phyloP scores from a whole-genome alignment of 1,140 invertebrate genomes.

The Eupristina koningsbergeri region DNA sequence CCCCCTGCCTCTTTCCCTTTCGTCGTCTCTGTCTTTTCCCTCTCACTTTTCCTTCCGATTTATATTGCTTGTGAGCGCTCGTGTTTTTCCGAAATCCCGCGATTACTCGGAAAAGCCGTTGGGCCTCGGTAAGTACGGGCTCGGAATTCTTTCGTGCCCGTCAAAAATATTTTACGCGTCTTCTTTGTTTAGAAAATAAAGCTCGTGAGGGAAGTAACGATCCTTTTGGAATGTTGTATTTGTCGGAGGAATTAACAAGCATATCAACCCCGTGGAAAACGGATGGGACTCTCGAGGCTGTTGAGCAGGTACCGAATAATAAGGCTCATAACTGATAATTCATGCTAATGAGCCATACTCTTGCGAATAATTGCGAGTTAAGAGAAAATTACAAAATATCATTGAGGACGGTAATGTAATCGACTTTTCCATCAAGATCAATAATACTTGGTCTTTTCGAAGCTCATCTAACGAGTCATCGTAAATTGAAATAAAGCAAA shows the following conservation, averaged over 20 bases:
- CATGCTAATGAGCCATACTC: conserved; percentile 7
- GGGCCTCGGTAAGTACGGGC: neutral
- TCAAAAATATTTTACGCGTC: conserved; percentile 1
- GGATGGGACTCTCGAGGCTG: neutral
- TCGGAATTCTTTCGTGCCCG: neutral
- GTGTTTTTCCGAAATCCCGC: conserved; percentile 29
- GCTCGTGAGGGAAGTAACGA: conserved; percentile 8
- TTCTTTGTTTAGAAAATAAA: conserved; percentile 32
- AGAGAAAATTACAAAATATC: neutral
- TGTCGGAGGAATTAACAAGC: conserved; percentile 11
- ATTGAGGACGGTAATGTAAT: neutral
- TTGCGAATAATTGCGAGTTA: neutral
- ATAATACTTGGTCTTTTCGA: no score
- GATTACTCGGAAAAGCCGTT: conserved; percentile 15
- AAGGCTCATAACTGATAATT: conserved; percentile 3
- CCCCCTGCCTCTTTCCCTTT: conserved; percentile 4
- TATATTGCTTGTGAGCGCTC: conserved; percentile 3
- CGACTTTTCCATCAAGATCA: no score
- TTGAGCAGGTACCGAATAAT: conserved; percentile 2
- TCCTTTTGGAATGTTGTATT: conserved; percentile 15
- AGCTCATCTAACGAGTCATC: no score
- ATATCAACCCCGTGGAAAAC: neutral
- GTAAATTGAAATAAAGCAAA: neutral
- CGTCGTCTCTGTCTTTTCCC: no score
- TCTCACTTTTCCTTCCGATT: conserved; percentile 23